A percentile compares a stretch with the other conserved stretches of the same genome.
Evolutionary conservation across 2,797 vertebrate species (phyloP).

Genomic region (Squalus acanthias): DNA sequence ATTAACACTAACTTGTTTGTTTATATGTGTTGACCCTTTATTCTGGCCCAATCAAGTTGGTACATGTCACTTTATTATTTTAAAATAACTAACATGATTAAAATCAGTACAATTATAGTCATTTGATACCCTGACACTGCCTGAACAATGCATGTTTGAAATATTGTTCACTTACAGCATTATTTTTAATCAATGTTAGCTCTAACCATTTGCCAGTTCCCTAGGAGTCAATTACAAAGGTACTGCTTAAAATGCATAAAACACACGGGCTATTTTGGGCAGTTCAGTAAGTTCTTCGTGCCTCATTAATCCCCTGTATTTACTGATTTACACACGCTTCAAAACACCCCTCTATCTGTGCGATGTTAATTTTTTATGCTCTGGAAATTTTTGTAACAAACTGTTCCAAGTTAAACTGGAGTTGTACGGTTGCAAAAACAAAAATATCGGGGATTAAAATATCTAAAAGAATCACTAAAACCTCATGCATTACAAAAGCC

Average conservation of each 20-base stretch:
- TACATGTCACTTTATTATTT: too few relatives aligned
- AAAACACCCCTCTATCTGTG: not conserved
- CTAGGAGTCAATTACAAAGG: not conserved
- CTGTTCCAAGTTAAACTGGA: not conserved
- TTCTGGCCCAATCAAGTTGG: too few relatives aligned
- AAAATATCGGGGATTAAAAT: not conserved
- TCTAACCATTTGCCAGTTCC: not conserved
- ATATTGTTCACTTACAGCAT: too few relatives aligned
- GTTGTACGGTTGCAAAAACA: not conserved
- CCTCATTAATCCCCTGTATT: not conserved
- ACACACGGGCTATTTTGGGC: not conserved
- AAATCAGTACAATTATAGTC: too few relatives aligned
- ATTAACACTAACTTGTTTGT: too few relatives aligned
- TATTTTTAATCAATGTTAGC: too few relatives aligned
- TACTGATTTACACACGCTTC: not conserved
- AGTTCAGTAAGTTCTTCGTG: not conserved
- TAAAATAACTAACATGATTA: too few relatives aligned
- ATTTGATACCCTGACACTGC: too few relatives aligned
- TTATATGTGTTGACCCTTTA: too few relatives aligned
- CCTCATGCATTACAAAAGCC: not conserved
- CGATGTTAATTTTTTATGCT: not conserved
- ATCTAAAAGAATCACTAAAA: not conserved
- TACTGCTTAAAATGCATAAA: not conserved
- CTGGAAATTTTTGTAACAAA: not conserved
- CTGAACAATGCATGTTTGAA: too few relatives aligned